Evolutionary conservation across 2,113 vertebrate genomes (phyloP), one percentile per base, ranked within the genome.

Genomic region (Onychostruthus taczanowskii): DNA sequence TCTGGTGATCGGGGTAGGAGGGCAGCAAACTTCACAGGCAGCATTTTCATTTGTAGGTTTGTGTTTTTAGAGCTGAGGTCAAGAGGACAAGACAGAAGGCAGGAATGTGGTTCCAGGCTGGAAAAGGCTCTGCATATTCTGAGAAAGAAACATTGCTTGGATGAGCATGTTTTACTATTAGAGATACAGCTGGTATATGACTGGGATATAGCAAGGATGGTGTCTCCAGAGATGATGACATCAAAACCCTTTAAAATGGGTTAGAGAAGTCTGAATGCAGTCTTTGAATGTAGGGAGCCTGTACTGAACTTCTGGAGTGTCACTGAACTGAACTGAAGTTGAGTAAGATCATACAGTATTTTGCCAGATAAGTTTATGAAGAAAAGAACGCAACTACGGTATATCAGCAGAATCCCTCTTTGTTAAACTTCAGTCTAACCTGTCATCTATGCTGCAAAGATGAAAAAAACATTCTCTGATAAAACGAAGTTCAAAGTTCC

Each of bases 401-500:
- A 16, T 64, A 81, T 85, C 73, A 78, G 50, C 53, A 92, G 70
- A 89, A 70, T 33, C 18, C 19, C 9, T 18, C 67, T 93, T 88
- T 73, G 82, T 79, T 79, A 39, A 52, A 64, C 12, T 81, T 72
- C 72, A 39, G 11, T 81, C 43, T 77, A 95, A 62, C 43, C 82
- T 62, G 55, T 91, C 85, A 91, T 90, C 78, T 93, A 33, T 94
- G 96, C 94, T 92, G 43, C 43, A 91, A 92, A 67, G 41, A 95
- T 39, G 95, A 95, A 96, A 94, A 41, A 33, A 26, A 1, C 30
- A 9, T 94, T 93, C 63, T 52, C 4, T 88, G 35, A 41, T 93
- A 67, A 77, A 94, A 70, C 0, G 1, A 84, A 61, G 43, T 69
- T 93, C 68, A 61, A 31, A 59, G 59, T 49, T 18, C 46, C 30